Evolutionary conservation across 2,797 vertebrate species (phyloP).

Genomic region (Pipistrellus pipistrellus): DNA sequence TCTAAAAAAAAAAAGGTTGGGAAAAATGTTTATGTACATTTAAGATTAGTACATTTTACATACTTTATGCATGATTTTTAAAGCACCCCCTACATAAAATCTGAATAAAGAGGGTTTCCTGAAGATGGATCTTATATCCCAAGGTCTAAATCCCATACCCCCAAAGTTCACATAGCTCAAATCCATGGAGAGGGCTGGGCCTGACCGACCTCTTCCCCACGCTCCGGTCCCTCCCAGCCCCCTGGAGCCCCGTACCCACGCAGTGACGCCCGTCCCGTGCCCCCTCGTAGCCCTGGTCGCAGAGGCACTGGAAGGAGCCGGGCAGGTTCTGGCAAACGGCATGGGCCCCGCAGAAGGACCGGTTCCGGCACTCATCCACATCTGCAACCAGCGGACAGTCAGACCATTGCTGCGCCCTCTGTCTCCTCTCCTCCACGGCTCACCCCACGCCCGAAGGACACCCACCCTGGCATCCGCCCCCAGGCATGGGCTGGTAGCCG

Average conservation of each 20-base stretch:
- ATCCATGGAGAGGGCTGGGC: neutral
- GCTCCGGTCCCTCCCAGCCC: neutral
- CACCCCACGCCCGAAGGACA: accelerated
- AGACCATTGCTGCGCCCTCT: neutral
- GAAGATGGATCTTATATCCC: neutral
- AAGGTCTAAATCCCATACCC: neutral
- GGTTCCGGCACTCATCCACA: slow-evolving; percentile 91
- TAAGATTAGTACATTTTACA: neutral
- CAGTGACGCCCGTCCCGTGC: slow-evolving; percentile 88
- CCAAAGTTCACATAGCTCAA: neutral
- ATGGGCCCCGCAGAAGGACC: slow-evolving; percentile 90
- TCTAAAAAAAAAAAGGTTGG: neutral
- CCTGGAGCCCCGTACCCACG: slow-evolving; percentile 86
- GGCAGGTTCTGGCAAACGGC: slow-evolving; percentile 92
- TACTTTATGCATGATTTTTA: neutral
- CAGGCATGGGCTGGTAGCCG: slow-evolving; percentile 87
- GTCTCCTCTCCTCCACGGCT: neutral
- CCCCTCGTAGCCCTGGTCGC: slow-evolving; percentile 92
- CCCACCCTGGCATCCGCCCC: slow-evolving; percentile 90
- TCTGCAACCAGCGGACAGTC: slow-evolving; percentile 87
- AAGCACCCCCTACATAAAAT: neutral
- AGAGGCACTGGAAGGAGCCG: slow-evolving; percentile 92
- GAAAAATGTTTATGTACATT: neutral
- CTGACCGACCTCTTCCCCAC: neutral
- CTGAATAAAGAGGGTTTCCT: neutral